Conservation (phyloP, 2,888 invertebrate genomes). For the Lasius platythorax region DNA sequence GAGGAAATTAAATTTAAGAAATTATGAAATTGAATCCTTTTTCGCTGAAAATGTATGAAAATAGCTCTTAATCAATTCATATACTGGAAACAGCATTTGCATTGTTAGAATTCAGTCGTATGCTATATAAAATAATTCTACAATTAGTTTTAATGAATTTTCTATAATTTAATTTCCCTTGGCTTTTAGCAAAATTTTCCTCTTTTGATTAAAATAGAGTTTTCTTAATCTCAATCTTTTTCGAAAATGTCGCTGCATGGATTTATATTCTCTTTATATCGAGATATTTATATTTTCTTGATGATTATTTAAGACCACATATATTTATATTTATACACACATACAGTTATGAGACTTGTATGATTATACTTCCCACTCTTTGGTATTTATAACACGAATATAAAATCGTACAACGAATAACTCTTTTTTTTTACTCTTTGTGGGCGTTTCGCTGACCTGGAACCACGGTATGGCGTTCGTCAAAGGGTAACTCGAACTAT, state of each 20-base stretch:
- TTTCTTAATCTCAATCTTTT: neutral
- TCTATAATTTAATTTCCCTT: too few relatives aligned
- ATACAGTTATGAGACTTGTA: neutral
- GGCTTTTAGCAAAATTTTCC: neutral
- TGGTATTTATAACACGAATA: slow-evolving; percentile 29
- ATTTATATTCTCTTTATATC: neutral
- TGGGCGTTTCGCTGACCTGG: slow-evolving; percentile 34
- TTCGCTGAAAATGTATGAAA: neutral
- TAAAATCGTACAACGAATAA: slow-evolving; percentile 32
- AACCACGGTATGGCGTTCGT: slow-evolving; percentile 3
- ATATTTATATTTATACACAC: neutral
- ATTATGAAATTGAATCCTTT: neutral
- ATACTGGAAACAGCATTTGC: neutral
- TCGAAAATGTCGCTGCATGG: neutral
- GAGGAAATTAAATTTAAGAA: too few relatives aligned
- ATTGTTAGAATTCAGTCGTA: neutral
- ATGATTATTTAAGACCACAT: neutral
- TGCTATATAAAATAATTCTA: neutral
- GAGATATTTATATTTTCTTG: neutral
- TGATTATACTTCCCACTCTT: neutral
- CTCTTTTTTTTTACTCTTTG: slow-evolving; percentile 34
- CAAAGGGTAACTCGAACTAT: slow-evolving; percentile 46
- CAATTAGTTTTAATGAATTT: too few relatives aligned
- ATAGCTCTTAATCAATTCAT: neutral
- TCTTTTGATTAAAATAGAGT: neutral